Conservation (phyloP, 2,888 invertebrate species). For the Ormia ochracea region DNA sequence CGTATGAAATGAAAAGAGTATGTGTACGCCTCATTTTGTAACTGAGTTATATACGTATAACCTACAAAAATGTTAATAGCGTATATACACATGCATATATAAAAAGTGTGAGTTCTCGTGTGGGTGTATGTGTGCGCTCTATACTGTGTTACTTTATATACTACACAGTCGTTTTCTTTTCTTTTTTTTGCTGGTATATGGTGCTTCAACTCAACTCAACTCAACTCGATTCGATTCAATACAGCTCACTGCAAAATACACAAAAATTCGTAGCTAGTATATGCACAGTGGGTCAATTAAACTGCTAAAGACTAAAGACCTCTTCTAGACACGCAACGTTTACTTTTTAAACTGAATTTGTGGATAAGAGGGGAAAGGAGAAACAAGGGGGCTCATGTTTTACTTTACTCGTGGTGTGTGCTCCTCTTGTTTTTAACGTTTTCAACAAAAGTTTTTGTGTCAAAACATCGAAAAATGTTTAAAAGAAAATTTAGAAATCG, state of each 20-base stretch:
- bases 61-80: conserved; percentile 73
- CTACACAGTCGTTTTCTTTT: conserved; percentile 12
- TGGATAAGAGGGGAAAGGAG: no score
- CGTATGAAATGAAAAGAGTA: conserved; percentile 52
- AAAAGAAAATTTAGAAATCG: no score
- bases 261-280: conserved; percentile 2
- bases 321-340: no score
- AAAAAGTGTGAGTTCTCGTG: no score
- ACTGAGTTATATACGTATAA: conserved; percentile 74
- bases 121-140: conserved; percentile 1
- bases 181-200: conserved; percentile 32
- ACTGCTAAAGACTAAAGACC: neutral
- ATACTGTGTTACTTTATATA: conserved; percentile 27
- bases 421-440: no score
- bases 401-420: no score
- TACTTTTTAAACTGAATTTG: no score
- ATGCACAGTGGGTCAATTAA: conserved; percentile 5
- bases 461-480: no score
- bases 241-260: conserved; percentile 10
- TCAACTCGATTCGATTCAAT: conserved; percentile 36
- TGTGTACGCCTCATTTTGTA: conserved; percentile 59
- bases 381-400: no score
- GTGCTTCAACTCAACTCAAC: conserved; percentile 51
- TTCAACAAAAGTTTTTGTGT: no score
- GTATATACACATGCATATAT: neutral